Evolutionary conservation across 2,888 invertebrate species (phyloP), one percentile per base, ranked within the genome.

Genomic region (Apeira syringaria): DNA sequence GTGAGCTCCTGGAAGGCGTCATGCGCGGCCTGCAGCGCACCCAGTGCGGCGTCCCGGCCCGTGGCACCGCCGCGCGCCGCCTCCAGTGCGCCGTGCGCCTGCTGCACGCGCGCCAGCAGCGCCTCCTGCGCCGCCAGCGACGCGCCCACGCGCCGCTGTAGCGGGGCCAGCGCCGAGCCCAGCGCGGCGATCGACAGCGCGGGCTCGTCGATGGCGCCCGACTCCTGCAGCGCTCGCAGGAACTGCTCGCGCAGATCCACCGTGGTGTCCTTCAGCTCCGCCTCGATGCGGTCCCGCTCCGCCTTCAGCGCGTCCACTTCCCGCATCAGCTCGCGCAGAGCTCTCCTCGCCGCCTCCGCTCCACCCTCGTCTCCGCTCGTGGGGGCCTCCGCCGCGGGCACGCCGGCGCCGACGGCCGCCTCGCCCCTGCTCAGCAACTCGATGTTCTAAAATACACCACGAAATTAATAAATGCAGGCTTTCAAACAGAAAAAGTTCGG

Each of bases 1-100:
- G 95, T 94, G 53, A 99, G 91, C 80, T 99, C 98, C 70, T 94
- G 94, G 89, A 94, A 99, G 58, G 96, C 95, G 88, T 99, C 99
- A 80, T 96, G 95, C 29, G 98, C 98, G 27, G 95, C 92, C 13
- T 98, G 97, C 55, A 99, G 90, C 63, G 95, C 94, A 74, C 95
- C 94, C 74, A 98, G 92, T 69, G 96, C 93, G 9, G 91, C 88
- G 73, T 98, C 98, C 29, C 91, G 50, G 91, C 90, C 68, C 97
- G 93, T 31, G 90, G 82, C 31, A 65, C 59, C 45, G 46, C 13
- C 48, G 42, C 9, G 13, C 53, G 10, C 26, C 13, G 3, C 13
- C 55, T 18, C 20, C 18, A 10, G 29, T 22, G 36, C 36, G 20
- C 20, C 15, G 18, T 27, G 61, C 37, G 20, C 43, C 45, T 53